Percentiles rank a stretch among this genome's conserved stretches.
Conservation (phyloP, 1,140 invertebrate genomes). For the Drosophila prosaltans region DNA sequence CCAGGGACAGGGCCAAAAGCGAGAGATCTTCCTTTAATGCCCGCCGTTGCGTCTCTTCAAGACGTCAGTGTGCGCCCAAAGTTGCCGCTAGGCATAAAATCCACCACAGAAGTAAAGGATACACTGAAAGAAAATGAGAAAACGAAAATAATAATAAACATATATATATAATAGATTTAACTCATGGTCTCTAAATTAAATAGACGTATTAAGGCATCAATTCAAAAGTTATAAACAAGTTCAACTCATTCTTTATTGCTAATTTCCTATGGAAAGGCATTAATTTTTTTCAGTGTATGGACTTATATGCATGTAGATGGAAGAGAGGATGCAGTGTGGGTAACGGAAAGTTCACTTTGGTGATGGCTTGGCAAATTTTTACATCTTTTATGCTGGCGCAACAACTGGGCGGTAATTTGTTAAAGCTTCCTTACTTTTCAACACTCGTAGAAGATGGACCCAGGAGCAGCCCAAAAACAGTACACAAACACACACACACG, state of each 20-base stretch:
- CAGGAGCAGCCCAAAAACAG: constrained; percentile 21
- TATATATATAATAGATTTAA: not conserved
- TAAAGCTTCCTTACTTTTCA: constrained; percentile 83
- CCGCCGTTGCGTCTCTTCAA: not conserved
- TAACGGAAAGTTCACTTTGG: constrained; percentile 41
- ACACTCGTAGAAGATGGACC: constrained; percentile 53
- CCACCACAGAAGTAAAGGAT: constrained; percentile 15
- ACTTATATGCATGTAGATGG: not conserved
- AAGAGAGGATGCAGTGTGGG: not conserved
- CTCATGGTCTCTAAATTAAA: too few species aligned
- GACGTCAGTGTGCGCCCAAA: constrained; percentile 47
- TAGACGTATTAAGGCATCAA: not conserved
- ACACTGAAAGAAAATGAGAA: not conserved
- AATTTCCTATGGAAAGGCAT: too few species aligned
- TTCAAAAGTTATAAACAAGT: too few species aligned
- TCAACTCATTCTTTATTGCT: too few species aligned
- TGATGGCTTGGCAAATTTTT: constrained; percentile 78
- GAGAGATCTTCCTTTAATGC: constrained; percentile 12
- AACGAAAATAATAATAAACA: not conserved
- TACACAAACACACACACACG: constrained; percentile 3
- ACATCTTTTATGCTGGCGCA: constrained; percentile 60
- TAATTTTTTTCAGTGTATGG: not conserved
- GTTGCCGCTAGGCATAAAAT: constrained; percentile 59
- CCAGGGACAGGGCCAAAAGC: not conserved
- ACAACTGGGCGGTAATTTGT: constrained; percentile 82